These are phyloP conservation scores for Stegodyphus dumicola DNA, from an alignment of 1,140 invertebrate genomes.

Conservation along the genomic window DNA sequence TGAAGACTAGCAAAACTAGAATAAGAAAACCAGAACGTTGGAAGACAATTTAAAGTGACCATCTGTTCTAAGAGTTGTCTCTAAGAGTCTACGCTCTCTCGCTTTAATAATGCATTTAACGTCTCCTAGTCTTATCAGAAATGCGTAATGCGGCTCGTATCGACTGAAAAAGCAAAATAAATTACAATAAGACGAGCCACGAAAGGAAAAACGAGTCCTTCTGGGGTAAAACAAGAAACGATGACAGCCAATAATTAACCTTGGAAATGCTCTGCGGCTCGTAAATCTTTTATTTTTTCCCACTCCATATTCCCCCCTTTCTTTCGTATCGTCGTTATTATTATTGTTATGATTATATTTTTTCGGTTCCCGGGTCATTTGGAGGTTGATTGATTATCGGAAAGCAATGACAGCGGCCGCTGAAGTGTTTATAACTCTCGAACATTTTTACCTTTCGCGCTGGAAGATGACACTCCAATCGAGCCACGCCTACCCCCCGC, in stretches of 20 bases:
- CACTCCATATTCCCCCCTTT: not conserved
- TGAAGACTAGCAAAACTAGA: too few species aligned
- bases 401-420: constrained; percentile 39
- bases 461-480: constrained; percentile 58
- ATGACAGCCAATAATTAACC: constrained; percentile 58
- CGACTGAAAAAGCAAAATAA: not conserved
- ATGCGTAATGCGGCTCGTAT: not conserved
- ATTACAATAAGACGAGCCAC: constrained; percentile 6
- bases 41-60: not conserved
- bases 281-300: constrained; percentile 38
- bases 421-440: constrained; percentile 57
- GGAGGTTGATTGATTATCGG: constrained; percentile 49
- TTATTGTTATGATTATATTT: constrained; percentile 52
- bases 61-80: not conserved
- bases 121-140: constrained; percentile 5
- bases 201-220: constrained; percentile 9
- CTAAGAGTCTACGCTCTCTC: not conserved
- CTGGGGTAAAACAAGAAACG: constrained; percentile 51
- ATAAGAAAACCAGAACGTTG: too few species aligned
- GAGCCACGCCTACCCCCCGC: constrained; percentile 51
- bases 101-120: constrained; percentile 29
- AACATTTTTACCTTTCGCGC: constrained; percentile 58
- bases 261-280: constrained; percentile 21
- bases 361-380: constrained; percentile 23
- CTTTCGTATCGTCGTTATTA: not conserved